A percentile compares a stretch with the other conserved stretches of the same genome.
Conservation (phyloP, 2,113 vertebrate species). For the Orcinus orca region DNA sequence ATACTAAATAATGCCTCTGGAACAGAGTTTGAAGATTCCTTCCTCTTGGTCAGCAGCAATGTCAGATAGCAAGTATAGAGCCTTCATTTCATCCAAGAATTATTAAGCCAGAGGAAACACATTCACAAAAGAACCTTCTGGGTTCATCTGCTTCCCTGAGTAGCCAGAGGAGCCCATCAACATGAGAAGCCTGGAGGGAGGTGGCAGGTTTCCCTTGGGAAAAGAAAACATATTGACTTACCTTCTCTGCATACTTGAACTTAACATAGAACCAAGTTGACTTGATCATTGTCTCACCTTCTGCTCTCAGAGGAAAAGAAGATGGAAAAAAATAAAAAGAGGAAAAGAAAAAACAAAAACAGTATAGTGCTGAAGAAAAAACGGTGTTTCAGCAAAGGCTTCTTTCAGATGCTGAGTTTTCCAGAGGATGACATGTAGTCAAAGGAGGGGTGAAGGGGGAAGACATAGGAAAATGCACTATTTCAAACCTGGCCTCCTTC, state of each 20-base stretch:
- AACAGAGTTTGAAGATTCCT: neutral
- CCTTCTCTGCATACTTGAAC: conserved; percentile 98
- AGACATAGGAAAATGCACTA: neutral
- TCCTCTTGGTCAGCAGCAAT: neutral
- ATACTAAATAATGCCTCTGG: neutral
- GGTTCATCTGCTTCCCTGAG: neutral
- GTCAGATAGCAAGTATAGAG: neutral
- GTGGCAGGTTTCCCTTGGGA: neutral
- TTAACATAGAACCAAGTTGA: conserved; percentile 99
- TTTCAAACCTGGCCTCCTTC: neutral
- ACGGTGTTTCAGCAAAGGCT: neutral
- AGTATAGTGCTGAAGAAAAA: neutral
- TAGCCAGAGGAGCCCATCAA: neutral
- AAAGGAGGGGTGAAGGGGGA: neutral
- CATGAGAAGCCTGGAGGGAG: conserved; percentile 9
- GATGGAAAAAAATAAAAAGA: neutral
- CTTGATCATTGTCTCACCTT: conserved; percentile 93
- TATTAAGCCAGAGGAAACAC: neutral
- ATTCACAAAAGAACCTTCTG: neutral
- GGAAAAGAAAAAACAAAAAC: neutral
- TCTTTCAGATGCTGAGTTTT: conserved; percentile 16
- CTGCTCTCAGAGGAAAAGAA: conserved; percentile 38
- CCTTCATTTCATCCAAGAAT: neutral
- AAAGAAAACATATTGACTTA: conserved; percentile 81
- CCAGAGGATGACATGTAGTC: neutral